Evolutionary conservation across 2,113 vertebrate genomes (phyloP).

Genomic region (Callionymus lyra): DNA sequence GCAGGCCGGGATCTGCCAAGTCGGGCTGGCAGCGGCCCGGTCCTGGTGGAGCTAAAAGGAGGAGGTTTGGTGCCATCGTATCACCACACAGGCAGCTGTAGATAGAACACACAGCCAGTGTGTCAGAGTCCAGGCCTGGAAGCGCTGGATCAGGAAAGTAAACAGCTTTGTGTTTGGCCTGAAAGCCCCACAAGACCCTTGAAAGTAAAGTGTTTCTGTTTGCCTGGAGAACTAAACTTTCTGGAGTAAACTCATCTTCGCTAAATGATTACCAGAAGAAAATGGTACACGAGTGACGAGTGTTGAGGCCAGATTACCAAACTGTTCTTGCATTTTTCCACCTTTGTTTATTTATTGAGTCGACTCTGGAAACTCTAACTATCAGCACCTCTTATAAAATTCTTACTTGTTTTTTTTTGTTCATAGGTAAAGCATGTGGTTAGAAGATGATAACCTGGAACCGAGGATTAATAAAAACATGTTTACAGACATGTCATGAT

Average conservation of each 20-base stretch:
- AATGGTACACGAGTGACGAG: too few species aligned
- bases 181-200: constrained; percentile 16
- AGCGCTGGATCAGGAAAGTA: constrained; percentile 23
- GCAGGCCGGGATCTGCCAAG: constrained; percentile 35
- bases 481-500: too few species aligned
- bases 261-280: too few species aligned
- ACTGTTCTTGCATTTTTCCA: too few species aligned
- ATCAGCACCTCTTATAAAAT: too few species aligned
- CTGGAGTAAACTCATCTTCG: neutral
- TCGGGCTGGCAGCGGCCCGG: constrained; percentile 33
- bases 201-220: constrained; percentile 16
- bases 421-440: too few species aligned
- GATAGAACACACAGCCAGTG: constrained; percentile 44
- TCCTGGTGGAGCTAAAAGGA: constrained; percentile 28
- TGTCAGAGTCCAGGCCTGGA: constrained; percentile 39
- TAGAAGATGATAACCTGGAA: too few species aligned
- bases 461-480: too few species aligned
- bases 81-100: constrained; percentile 57
- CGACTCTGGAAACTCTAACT: too few species aligned
- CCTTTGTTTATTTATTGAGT: too few species aligned
- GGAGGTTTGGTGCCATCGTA: constrained; percentile 43
- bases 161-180: constrained; percentile 21
- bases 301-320: too few species aligned
- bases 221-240: constrained; percentile 1
- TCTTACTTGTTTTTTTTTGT: too few species aligned